Percentiles rank a stretch among this genome's conserved stretches.
These are phyloP conservation scores for Corynorhinus townsendii DNA, from an alignment of 2,113 vertebrate genomes.

Conservation along the genomic window DNA sequence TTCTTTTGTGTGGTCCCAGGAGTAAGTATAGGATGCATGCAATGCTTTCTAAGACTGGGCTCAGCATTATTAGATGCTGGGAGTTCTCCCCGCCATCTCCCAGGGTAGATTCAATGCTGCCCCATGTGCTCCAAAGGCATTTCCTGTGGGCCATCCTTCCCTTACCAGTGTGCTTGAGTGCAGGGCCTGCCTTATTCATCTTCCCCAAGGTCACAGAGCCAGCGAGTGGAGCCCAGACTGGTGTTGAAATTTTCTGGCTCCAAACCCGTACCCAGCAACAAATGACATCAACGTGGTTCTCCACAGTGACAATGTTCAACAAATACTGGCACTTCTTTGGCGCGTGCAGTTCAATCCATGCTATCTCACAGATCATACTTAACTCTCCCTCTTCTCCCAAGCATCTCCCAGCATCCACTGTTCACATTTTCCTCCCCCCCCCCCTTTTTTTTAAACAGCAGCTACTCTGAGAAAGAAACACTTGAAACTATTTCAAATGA, in stretches of 20 bases:
- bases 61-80: background rate
- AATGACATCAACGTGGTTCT: too few species aligned
- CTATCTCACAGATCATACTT: background rate
- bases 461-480: background rate
- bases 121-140: rapidly evolving
- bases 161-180: rapidly evolving
- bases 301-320: rapidly evolving
- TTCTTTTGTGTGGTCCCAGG: background rate
- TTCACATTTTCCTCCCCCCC: too few species aligned
- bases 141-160: rapidly evolving
- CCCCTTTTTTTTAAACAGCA: background rate
- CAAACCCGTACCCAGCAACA: background rate
- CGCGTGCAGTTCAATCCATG: rapidly evolving
- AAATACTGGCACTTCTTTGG: background rate
- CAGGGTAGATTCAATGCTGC: background rate
- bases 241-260: background rate
- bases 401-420: background rate
- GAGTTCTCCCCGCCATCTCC: rapidly evolving
- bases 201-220: background rate
- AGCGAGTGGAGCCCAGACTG: background rate
- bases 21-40: background rate
- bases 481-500: slow-evolving; percentile 22
- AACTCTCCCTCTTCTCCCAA: background rate
- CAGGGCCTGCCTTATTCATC: background rate
- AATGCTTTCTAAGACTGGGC: background rate